Evolutionary conservation across 35 echinoderm and acorn worm species (phyloP), one percentile per base, ranked within the genome.

Genomic region (Patiria miniata): DNA sequence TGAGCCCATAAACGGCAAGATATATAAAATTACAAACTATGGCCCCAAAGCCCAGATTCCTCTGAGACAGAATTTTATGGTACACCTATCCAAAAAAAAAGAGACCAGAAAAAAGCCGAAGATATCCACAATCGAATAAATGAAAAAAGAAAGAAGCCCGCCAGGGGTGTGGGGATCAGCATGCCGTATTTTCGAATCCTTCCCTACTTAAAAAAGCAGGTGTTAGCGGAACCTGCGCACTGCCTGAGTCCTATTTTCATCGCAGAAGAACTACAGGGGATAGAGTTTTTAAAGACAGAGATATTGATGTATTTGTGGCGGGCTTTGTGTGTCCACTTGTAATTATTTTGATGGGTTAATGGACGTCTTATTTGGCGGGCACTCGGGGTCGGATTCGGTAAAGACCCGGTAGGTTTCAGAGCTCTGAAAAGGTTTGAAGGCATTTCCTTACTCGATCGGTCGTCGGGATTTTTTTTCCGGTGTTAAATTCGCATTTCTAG

Each of bases 291-390:
- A 47, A 47, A 12, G 42, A 47, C 42, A 47, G 42, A 4, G 42
- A 47, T 47, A 47, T 47, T 47, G 42, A 47, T 4, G 12, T 47
- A 47, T 47, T 47, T 47, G 56, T 10, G 29, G 65, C 61, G 65
- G 29, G 65, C 26, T 47, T 47, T 47, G 42, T 47, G 22, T 73
- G 65, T 73, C 65, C 34, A 73, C 34, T 73, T 73, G 65, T 73
- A 26, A 73, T 73, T 26, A 30, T 26, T 73, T 73, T 4, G 65
- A 73, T 73, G 65, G 34, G 21, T 30, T 23, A 73, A 73, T 73
- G 65, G 65, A 73, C 26, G 26, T 3, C 65, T 73, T 23, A 73
- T 73, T 34, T 73, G 65, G 26, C 65, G 19, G 10, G 23, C 26
- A 73, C 29, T 32, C 65, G 34, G 65, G 65, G 34, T 73, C 34